Conservation (phyloP, 2,888 invertebrate genomes). For the Psylliodes chrysocephalus region DNA sequence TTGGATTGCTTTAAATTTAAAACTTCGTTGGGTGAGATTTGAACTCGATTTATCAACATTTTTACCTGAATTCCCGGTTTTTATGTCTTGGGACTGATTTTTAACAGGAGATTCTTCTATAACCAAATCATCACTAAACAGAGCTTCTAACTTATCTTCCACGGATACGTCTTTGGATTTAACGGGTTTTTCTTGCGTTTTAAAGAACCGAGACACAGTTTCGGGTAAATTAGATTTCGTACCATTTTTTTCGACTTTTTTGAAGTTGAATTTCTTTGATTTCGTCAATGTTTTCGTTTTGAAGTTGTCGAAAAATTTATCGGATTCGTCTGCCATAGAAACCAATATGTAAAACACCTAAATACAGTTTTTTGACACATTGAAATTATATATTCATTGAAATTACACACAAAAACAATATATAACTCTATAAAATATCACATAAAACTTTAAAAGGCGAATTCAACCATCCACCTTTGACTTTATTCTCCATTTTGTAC, state of each 20-base stretch:
- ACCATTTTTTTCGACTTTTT: conserved; percentile 37
- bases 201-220: conserved; percentile 30
- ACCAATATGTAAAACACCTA: conserved; percentile 1
- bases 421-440: no score
- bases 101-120: background rate
- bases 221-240: background rate
- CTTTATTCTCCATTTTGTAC: no score
- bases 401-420: no score
- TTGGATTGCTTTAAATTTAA: conserved; percentile 16
- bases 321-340: conserved; percentile 39
- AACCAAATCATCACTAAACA: conserved; percentile 2
- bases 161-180: background rate
- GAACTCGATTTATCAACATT: background rate
- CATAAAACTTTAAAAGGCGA: no score
- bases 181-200: background rate
- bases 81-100: background rate
- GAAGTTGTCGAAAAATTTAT: conserved; percentile 48
- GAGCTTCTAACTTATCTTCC: conserved; percentile 19
- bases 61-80: background rate
- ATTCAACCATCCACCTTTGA: no score
- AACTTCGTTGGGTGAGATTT: background rate
- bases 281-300: conserved; percentile 36
- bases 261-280: conserved; percentile 49
- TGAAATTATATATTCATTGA: no score
- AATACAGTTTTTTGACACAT: conserved; percentile 2